A percentile compares a stretch with the other conserved stretches of the same genome.
Evolutionary conservation across 2,797 vertebrate species (phyloP).

Genomic region (Tachyglossus aculeatus): DNA sequence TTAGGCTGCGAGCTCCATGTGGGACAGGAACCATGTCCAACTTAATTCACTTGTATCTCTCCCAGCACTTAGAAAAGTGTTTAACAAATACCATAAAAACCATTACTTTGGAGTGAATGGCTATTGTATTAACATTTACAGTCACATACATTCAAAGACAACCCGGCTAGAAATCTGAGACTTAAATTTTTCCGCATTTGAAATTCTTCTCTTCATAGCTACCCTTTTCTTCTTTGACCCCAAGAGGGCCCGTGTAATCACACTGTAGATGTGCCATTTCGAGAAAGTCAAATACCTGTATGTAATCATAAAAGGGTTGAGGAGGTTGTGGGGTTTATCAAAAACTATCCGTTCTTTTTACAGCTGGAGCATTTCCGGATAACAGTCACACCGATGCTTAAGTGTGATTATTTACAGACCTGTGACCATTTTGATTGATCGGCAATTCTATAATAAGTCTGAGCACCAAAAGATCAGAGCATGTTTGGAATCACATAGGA

Average conservation of each 20-base stretch:
- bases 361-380: slow-evolving; percentile 28
- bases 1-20: no score
- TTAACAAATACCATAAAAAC: no score
- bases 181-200: no score
- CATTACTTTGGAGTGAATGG: neutral
- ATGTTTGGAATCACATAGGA: slow-evolving; percentile 10
- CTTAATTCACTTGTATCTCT: no score
- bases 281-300: slow-evolving; percentile 1
- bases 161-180: neutral
- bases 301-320: neutral
- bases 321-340: neutral
- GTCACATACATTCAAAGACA: neutral
- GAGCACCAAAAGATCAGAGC: slow-evolving; percentile 32
- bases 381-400: slow-evolving; percentile 34
- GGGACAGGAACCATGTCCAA: no score
- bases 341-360: slow-evolving; percentile 32
- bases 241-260: neutral
- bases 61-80: no score
- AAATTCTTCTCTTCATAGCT: neutral
- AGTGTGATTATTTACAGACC: slow-evolving; percentile 29
- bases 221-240: slow-evolving; percentile 20
- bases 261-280: slow-evolving; percentile 7
- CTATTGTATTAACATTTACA: neutral
- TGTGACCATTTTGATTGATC: slow-evolving; percentile 33
- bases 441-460: slow-evolving; percentile 45